Conservation (phyloP, 2,113 vertebrate genomes). For the Pelecanoides urinatrix region DNA sequence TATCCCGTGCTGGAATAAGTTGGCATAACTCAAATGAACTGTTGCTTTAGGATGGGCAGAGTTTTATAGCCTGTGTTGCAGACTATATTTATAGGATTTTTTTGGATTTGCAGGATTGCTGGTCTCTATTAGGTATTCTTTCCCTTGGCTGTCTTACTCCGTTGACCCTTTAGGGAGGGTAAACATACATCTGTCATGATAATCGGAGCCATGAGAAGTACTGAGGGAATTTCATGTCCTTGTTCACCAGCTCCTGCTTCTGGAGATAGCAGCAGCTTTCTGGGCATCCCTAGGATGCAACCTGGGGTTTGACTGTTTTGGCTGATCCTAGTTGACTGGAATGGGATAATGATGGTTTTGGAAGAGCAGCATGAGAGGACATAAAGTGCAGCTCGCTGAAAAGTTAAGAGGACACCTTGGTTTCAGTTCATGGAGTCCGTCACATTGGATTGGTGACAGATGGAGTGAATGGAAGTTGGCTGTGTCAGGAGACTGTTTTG, state of each 20-base stretch:
- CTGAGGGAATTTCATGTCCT: neutral
- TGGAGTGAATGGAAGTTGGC: conserved; percentile 34
- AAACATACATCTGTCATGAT: neutral
- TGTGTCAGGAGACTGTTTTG: conserved; percentile 44
- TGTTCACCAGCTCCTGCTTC: neutral
- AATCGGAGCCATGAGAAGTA: neutral
- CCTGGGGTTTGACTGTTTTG: neutral
- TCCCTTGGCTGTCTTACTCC: neutral
- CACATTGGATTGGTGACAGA: conserved; percentile 44
- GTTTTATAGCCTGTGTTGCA: neutral
- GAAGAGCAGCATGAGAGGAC: neutral
- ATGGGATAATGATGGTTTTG: neutral
- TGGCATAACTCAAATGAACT: neutral
- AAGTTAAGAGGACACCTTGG: neutral
- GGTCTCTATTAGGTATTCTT: neutral
- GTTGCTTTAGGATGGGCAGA: neutral
- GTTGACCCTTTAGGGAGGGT: neutral
- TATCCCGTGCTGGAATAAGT: neutral
- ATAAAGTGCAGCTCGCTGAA: neutral
- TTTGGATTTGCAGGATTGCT: neutral
- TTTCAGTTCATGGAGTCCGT: conserved; percentile 14
- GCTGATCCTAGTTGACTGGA: neutral
- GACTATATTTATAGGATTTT: neutral
- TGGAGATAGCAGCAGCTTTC: neutral
- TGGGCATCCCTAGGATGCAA: neutral